Conservation (phyloP, 2,888 invertebrate genomes). For the Drosophila paracracens region DNA sequence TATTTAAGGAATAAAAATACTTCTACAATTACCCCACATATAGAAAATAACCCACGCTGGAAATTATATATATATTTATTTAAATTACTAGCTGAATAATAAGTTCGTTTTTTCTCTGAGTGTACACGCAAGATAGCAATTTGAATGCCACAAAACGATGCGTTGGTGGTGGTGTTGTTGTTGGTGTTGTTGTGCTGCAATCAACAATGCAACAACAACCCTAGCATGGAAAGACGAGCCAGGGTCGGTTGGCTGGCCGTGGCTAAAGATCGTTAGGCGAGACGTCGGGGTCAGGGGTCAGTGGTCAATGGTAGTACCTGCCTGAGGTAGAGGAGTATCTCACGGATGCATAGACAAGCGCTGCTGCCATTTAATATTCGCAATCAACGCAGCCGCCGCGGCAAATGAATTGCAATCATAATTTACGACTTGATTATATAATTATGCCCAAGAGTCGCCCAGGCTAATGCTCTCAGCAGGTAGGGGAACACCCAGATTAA, state of each 20-base stretch:
- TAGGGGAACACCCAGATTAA: constrained; percentile 32
- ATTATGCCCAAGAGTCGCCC: constrained; percentile 28
- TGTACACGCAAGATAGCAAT: constrained; percentile 31
- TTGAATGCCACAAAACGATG: constrained; percentile 30
- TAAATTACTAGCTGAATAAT: constrained; percentile 3
- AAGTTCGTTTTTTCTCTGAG: not conserved
- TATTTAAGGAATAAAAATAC: not conserved
- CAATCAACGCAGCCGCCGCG: constrained; percentile 56
- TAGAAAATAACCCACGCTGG: not conserved
- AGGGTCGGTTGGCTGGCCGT: constrained; percentile 34
- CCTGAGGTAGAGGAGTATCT: constrained; percentile 32
- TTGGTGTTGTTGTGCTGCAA: constrained; percentile 24
- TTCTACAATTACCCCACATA: not conserved
- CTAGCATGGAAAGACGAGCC: constrained; percentile 22
- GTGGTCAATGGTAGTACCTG: constrained; percentile 17
- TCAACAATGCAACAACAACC: constrained; percentile 20
- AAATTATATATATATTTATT: not conserved
- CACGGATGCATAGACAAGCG: constrained; percentile 37
- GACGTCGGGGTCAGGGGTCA: constrained; percentile 44
- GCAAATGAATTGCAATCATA: constrained; percentile 63
- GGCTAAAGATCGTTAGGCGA: constrained; percentile 82
- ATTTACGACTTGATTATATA: constrained; percentile 27
- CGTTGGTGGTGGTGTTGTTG: not conserved
- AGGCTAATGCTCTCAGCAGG: constrained; percentile 55
- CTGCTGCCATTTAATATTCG: constrained; percentile 44